Evolutionary conservation across 1,140 invertebrate genomes (phyloP), one percentile per base, ranked within the genome.

Genomic region (Mycetomoellerius zeteki): DNA sequence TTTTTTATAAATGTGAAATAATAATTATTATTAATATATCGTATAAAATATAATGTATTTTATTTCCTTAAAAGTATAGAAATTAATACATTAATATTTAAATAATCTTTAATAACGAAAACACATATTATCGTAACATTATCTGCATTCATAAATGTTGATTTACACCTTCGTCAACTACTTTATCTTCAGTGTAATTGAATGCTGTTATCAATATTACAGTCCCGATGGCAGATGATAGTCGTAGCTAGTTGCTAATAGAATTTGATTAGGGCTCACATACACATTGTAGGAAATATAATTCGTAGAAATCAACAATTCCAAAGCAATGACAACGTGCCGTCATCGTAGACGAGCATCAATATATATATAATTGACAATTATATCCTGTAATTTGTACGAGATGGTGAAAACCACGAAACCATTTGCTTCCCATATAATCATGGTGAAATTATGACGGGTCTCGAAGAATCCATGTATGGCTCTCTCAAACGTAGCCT

Each of bases 351-450:
- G 5, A 75, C 24, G 10, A 21, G 52, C 50, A 58, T 86, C 54
- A 54, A 67, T 81, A n/a, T n/a, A n/a, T n/a, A n/a, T n/a, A n/a
- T n/a, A 88, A 82, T 81, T 69, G 65, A 69, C 71, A 52, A 73
- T 67, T 78, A 33, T 73, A 58, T 80, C 75, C 58, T 58, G 24
- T 24, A 84, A 88, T 65, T 56, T 52, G 12, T 73, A 52, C 8
- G 64, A 58, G 43, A 84, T 73, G 69, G 69, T 84, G 67, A 84
- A 84, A 84, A 84, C 56, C 37, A 60, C 80, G 69, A 33, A 84
- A 84, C 43, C 54, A 86, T 80, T 69, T 89, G 50, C 52, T 58
- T 75, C 16, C 33, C 71, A 50, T 47, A 12, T 82, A 88, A 88
- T 88, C 71, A 71, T 62, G 21, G 54, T 62, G 56, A 81, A 81